These are phyloP conservation scores for Patagioenas fasciata DNA, from an alignment of 2,113 vertebrate genomes.

Conservation along the genomic window DNA sequence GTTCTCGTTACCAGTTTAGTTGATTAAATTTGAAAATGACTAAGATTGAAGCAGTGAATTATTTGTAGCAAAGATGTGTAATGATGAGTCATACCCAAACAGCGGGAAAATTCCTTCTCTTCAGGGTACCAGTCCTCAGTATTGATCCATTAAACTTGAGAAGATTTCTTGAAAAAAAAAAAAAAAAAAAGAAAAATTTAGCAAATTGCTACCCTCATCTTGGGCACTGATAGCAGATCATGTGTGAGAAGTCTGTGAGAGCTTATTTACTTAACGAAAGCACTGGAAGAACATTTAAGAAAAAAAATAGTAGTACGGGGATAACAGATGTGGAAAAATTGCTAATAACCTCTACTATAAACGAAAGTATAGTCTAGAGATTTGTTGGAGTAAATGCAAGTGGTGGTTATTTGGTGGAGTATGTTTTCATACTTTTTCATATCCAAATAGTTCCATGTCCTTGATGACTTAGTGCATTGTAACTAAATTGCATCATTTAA, in stretches of 20 bases:
- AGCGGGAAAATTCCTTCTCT: neutral
- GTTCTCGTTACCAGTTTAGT: neutral
- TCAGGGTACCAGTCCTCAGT: neutral
- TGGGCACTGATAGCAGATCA: neutral
- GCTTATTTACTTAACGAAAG: neutral
- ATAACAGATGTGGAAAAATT: constrained; percentile 39
- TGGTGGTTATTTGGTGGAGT: neutral
- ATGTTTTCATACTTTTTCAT: neutral
- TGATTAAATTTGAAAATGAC: constrained; percentile 31
- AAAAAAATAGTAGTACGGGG: neutral
- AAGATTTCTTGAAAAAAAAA: neutral
- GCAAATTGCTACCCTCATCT: neutral
- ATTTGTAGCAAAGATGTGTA: neutral
- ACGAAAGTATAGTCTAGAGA: constrained; percentile 57
- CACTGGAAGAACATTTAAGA: constrained; percentile 34
- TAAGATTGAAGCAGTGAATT: neutral
- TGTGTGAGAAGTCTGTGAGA: neutral
- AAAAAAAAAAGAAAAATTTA: too few relatives aligned
- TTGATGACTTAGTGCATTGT: neutral
- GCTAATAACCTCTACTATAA: neutral
- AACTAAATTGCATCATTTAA: neutral
- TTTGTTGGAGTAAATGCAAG: neutral
- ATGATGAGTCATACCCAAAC: neutral
- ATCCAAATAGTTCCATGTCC: neutral
- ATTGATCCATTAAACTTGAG: neutral